A percentile compares a stretch with the other conserved stretches of the same genome.
Conservation (phyloP, 1,140 invertebrate species). For the Telenomus remus region DNA sequence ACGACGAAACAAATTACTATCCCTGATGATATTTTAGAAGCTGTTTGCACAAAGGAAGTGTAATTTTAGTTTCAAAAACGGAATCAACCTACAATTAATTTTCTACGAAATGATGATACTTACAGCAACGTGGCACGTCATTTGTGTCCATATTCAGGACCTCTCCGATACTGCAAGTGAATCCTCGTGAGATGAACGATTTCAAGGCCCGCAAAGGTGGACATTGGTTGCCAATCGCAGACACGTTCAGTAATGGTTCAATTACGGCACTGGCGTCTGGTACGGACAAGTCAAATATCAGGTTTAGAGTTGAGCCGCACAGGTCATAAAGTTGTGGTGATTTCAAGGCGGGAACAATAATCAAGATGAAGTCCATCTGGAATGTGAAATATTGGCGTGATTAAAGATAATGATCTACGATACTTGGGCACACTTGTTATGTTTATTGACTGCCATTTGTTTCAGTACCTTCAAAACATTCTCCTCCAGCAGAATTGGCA, state of each 20-base stretch:
- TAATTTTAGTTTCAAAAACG: too few species aligned
- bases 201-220: slow-evolving; percentile 90
- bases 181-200: slow-evolving; percentile 90
- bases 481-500: slow-evolving; percentile 85
- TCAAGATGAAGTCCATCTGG: slow-evolving; percentile 88
- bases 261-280: slow-evolving; percentile 94
- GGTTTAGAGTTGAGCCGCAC: slow-evolving; percentile 92
- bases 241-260: slow-evolving; percentile 91
- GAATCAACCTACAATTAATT: too few species aligned
- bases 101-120: slow-evolving; percentile 64
- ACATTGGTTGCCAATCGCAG: slow-evolving; percentile 92
- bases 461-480: slow-evolving; percentile 83
- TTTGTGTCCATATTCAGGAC: slow-evolving; percentile 93
- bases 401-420: neutral
- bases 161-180: slow-evolving; percentile 94
- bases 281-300: slow-evolving; percentile 95
- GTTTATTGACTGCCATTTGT: neutral
- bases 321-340: slow-evolving; percentile 94
- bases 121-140: slow-evolving; percentile 93
- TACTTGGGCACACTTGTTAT: neutral
- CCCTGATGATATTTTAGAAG: too few species aligned
- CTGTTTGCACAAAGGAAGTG: too few species aligned
- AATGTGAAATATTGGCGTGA: slow-evolving; percentile 21
- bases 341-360: slow-evolving; percentile 89
- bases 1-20: slow-evolving; percentile 2